These are phyloP conservation scores for Tinamus guttatus DNA, from an alignment of 2,113 vertebrate genomes.

Conservation along the genomic window DNA sequence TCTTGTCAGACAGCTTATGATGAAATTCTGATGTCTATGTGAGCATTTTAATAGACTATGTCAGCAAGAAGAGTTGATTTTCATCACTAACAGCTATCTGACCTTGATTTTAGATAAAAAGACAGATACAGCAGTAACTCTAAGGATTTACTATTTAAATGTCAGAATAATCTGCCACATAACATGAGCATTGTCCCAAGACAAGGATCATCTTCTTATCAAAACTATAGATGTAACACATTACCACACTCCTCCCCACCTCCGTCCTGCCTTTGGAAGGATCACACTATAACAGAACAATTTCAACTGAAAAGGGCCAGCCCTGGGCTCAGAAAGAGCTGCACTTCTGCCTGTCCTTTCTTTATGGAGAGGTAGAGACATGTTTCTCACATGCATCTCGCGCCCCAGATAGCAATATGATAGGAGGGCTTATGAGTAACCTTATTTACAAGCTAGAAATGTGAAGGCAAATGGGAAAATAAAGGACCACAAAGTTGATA, in stretches of 20 bases:
- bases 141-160: not conserved
- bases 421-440: not conserved
- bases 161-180: not conserved
- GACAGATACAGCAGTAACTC: not conserved
- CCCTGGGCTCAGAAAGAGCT: not conserved
- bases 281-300: not conserved
- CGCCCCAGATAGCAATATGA: not conserved
- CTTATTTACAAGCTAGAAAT: not conserved
- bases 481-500: not conserved
- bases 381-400: not conserved
- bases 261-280: not conserved
- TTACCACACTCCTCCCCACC: not conserved
- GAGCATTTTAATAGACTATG: not conserved
- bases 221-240: not conserved
- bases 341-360: not conserved
- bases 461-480: not conserved
- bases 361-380: not conserved
- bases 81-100: not conserved
- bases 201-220: not conserved
- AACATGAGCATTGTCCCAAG: not conserved
- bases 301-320: not conserved
- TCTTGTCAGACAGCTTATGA: not conserved
- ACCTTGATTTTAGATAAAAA: not conserved
- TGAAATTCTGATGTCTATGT: not conserved
- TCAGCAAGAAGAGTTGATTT: not conserved